Base-by-base conservation (phyloP, 2,797 vertebrate genomes). In the Orestias chungarensis region DNA sequence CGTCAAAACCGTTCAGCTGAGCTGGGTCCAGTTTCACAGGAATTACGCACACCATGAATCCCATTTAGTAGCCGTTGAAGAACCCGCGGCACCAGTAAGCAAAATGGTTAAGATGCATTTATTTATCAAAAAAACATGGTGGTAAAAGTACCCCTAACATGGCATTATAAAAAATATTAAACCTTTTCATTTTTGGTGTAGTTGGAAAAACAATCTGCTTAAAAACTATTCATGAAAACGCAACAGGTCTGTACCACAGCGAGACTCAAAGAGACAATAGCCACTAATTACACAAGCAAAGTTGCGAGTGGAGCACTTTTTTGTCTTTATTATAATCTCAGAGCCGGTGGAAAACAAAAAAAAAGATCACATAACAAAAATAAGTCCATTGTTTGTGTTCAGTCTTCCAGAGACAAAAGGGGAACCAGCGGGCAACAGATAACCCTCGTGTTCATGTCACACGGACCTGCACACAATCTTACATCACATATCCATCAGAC, bases 31-130 rank as follows among this genome's bases (percentile, higher is more conserved):
- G 82, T 84, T 86, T 78, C 80, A 91, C 88, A 86, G 88, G 89
- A 92, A 88, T 86, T 84, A 89, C 81, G 76, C 88, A 86, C 91
- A 83, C 79, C 82, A 87, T 89, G 90, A 91, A 88, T 76, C 79
- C 87, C 79, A 91, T 91, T 92, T 90, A 69, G 52, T 74, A 81
- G 77, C 83, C 66, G 75, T 55, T 81, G 70, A 64, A 72, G 82
- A 83, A 89, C 70, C 84, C 73, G 78, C 61, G 46, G 44, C 49
- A 79, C 76, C 77, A 81, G 80, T 82, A 68, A 65, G 67, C 80
- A 47, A 3, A 18, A 47, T 27, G 74, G 12, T 52, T 25, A 38
- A 47, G 17, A 62, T 11, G 3, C 6, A 1, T 79, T 79, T 73
- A 73, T 69, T 83, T 59, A 3, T 44, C n/a, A 73, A 72, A 65